Percentiles rank a stretch among this genome's conserved stretches.
Conservation (phyloP, 1,140 invertebrate genomes). For the Parapsyche elsis region DNA sequence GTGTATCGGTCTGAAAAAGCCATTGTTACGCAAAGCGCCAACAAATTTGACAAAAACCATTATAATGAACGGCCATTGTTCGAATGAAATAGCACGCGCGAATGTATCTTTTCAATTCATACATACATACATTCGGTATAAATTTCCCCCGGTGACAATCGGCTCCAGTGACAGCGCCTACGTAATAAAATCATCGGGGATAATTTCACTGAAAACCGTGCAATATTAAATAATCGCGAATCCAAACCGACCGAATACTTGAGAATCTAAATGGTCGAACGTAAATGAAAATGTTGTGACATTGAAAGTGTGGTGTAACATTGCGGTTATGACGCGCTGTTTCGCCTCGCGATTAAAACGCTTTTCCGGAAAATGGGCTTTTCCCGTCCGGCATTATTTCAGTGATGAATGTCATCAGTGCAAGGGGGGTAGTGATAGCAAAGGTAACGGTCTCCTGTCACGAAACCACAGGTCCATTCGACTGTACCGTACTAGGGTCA, state of each 20-base stretch:
- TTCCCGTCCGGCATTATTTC: background rate
- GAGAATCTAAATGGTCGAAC: too few relatives aligned
- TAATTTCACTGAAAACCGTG: too few relatives aligned
- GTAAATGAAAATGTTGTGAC: too few relatives aligned
- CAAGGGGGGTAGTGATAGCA: background rate
- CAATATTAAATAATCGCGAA: too few relatives aligned
- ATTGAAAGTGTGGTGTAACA: too few relatives aligned
- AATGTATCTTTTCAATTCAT: too few relatives aligned
- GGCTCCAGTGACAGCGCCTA: too few relatives aligned
- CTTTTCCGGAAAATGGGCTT: background rate
- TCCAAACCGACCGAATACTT: too few relatives aligned
- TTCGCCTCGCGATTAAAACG: background rate
- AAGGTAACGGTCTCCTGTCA: background rate
- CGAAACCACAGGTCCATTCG: background rate
- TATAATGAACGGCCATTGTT: background rate
- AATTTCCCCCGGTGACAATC: too few relatives aligned
- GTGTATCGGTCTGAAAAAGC: slow-evolving; percentile 6
- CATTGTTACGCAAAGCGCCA: slow-evolving; percentile 1
- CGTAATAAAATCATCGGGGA: too few relatives aligned
- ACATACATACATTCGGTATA: too few relatives aligned
- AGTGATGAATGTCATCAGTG: slow-evolving; percentile 9
- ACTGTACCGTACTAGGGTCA: background rate
- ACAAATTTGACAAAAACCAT: slow-evolving; percentile 21
- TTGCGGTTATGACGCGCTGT: background rate
- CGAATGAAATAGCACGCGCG: too few relatives aligned